These are phyloP conservation scores for Propsilocerus akamusi DNA, from an alignment of 1,140 invertebrate genomes.

Conservation along the genomic window DNA sequence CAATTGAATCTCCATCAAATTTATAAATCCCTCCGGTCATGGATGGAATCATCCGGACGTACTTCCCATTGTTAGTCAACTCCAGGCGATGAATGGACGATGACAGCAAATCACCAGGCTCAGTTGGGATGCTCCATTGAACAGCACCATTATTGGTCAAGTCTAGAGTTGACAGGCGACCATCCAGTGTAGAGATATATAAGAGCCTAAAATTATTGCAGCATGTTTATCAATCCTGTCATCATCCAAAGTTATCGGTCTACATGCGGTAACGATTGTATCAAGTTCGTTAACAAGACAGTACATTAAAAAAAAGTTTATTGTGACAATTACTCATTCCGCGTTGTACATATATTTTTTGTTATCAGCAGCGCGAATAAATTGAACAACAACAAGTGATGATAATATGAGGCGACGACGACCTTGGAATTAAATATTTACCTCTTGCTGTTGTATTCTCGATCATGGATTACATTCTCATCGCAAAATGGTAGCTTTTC, in stretches of 20 bases:
- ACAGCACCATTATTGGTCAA: slow-evolving; percentile 40
- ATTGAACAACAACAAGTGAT: no score
- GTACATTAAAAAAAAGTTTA: no score
- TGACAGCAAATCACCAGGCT: slow-evolving; percentile 51
- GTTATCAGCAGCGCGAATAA: no score
- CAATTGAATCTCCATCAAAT: slow-evolving; percentile 74
- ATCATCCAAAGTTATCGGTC: no score
- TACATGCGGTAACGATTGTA: no score
- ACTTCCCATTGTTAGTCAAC: slow-evolving; percentile 68
- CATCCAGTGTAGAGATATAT: slow-evolving; percentile 77
- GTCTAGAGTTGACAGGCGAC: slow-evolving; percentile 59
- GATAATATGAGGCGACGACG: no score
- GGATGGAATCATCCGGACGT: slow-evolving; percentile 75
- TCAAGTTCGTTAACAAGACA: no score
- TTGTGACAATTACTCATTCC: no score
- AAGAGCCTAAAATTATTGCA: slow-evolving; percentile 46
- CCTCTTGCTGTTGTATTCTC: not conserved
- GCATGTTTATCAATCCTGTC: no score
- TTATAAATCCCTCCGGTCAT: slow-evolving; percentile 77
- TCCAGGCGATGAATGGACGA: slow-evolving; percentile 71
- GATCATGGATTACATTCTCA: not conserved
- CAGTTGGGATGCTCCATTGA: slow-evolving; percentile 55
- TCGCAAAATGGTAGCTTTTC: not conserved
- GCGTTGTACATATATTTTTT: no score
- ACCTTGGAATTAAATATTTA: not conserved